Conservation (phyloP, 2,113 vertebrate species). For the Phalacrocorax carbo region DNA sequence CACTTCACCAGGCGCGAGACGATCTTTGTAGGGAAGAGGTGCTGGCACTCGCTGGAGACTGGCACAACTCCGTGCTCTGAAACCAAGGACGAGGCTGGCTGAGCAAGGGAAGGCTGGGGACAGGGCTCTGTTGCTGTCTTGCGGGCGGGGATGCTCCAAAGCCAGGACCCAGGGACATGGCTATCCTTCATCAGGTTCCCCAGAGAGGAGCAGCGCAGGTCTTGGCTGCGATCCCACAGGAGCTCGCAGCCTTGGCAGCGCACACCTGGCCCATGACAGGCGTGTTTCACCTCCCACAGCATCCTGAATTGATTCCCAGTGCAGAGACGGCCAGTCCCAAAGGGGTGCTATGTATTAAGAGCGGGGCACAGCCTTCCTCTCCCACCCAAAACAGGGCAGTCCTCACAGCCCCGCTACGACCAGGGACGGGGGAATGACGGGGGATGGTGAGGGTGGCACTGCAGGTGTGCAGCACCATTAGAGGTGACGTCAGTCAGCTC, state of each 20-base stretch:
- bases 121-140: neutral
- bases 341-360: neutral
- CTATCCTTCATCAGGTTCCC: neutral
- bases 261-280: too few species aligned
- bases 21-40: slow-evolving; percentile 92
- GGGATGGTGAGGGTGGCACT: neutral
- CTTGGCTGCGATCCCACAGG: rapidly evolving
- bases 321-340: neutral
- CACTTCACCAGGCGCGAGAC: slow-evolving; percentile 89
- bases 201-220: neutral
- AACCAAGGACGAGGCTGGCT: neutral
- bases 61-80: slow-evolving; percentile 92
- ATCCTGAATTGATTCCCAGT: rapidly evolving
- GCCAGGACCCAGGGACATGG: rapidly evolving
- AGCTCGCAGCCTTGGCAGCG: neutral
- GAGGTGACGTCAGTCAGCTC: neutral
- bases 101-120: neutral
- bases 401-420: too few species aligned
- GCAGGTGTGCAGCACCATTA: neutral
- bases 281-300: neutral
- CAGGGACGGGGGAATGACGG: neutral
- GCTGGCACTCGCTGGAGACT: slow-evolving; percentile 88
- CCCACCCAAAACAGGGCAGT: neutral
- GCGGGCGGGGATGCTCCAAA: rapidly evolving
- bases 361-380: neutral